Evolutionary conservation across 2,888 invertebrate species (phyloP).

Genomic region (Julus scanicus): DNA sequence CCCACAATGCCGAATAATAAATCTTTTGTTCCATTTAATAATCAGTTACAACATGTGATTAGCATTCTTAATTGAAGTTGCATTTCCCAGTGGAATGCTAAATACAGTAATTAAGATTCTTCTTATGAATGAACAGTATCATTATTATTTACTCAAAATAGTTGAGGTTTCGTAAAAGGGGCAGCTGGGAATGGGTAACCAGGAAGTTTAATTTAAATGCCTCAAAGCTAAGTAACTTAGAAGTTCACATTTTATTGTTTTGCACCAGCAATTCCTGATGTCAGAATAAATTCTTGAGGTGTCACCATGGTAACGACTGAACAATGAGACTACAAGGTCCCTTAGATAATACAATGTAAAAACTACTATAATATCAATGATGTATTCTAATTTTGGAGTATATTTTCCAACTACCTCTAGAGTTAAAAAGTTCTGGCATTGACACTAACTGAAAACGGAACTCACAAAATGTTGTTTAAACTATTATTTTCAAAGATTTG

Average conservation of each 20-base stretch:
- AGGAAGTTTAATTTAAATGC: background rate
- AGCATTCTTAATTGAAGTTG: slow-evolving; percentile 39
- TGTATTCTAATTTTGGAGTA: too few relatives aligned
- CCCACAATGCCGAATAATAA: slow-evolving; percentile 3
- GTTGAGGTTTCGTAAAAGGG: background rate
- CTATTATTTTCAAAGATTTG: too few relatives aligned
- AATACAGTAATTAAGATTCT: background rate
- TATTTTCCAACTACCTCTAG: too few relatives aligned
- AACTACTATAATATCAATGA: too few relatives aligned
- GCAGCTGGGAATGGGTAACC: background rate
- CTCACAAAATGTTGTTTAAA: too few relatives aligned
- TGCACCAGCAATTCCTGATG: background rate
- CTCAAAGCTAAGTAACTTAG: background rate
- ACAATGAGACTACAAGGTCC: too few relatives aligned
- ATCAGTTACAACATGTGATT: slow-evolving; percentile 26
- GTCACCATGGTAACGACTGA: too few relatives aligned
- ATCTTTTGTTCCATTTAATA: slow-evolving; percentile 43
- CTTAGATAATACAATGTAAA: too few relatives aligned
- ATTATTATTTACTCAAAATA: slow-evolving; percentile 28
- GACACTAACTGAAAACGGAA: too few relatives aligned
- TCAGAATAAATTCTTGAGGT: background rate
- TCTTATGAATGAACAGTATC: background rate
- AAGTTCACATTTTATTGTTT: background rate
- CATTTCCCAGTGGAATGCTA: background rate
- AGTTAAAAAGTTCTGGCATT: too few relatives aligned